phyloP scores from a whole-genome alignment of 2,113 vertebrate genomes.

The Limnothrissa miodon region DNA sequence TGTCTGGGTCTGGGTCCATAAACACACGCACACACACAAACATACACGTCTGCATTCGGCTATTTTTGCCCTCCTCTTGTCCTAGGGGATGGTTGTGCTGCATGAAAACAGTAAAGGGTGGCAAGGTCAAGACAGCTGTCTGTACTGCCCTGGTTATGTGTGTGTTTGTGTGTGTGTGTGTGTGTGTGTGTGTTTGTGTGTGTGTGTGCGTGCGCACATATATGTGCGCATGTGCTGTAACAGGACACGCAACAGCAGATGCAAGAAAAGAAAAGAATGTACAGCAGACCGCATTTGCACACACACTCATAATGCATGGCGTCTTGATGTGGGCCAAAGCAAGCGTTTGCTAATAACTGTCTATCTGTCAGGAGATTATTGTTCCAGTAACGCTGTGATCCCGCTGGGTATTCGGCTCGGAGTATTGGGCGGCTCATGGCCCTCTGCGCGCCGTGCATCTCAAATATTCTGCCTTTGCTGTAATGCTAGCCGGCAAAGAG shows the following conservation, averaged over 20 bases:
- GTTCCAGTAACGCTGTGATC: not conserved
- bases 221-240: constrained; percentile 26
- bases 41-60: not conserved
- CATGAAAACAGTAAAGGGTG: constrained; percentile 19
- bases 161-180: constrained; percentile 28
- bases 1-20: not conserved
- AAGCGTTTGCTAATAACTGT: not conserved
- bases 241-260: constrained; percentile 31
- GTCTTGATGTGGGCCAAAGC: not conserved
- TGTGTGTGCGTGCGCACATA: not conserved
- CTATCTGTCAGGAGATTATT: not conserved
- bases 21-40: not conserved
- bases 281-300: not conserved
- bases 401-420: constrained; percentile 24
- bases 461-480: constrained; percentile 34
- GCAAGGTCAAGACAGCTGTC: constrained; percentile 25
- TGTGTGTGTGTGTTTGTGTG: constrained; percentile 30
- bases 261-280: not conserved
- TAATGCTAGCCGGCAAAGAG: constrained; percentile 23
- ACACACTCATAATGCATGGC: not conserved
- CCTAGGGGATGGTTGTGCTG: constrained; percentile 28
- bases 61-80: constrained; percentile 23
- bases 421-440: constrained; percentile 8
- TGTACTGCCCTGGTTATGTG: constrained; percentile 20
- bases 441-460: not conserved